Evolutionary conservation across 2,113 vertebrate species (phyloP).

Genomic region (Capreolus pygargus): DNA sequence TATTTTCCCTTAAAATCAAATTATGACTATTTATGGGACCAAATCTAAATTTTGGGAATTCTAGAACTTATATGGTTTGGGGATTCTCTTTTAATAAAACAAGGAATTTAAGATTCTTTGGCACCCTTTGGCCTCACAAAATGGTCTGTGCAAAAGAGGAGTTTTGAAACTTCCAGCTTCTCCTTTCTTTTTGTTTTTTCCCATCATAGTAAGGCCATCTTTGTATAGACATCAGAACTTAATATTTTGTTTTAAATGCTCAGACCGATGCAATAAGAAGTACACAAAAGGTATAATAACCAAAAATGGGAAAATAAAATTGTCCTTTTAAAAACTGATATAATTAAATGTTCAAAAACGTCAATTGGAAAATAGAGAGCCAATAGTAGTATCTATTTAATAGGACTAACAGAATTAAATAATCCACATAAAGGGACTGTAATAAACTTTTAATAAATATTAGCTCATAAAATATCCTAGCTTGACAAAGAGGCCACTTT

Average conservation of each 20-base stretch:
- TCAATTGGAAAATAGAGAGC: neutral
- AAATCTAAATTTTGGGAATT: neutral
- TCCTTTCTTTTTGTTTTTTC: neutral
- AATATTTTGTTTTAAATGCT: slow-evolving; percentile 27
- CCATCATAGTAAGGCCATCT: neutral
- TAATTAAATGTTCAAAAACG: slow-evolving; percentile 29
- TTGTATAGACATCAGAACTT: neutral
- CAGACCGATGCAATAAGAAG: neutral
- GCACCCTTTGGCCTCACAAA: neutral
- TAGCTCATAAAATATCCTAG: neutral
- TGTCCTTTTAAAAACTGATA: neutral
- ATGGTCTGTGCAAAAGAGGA: neutral
- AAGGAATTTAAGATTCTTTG: neutral
- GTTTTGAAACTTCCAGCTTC: neutral
- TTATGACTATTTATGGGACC: neutral
- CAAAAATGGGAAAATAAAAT: slow-evolving; percentile 16
- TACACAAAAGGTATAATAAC: slow-evolving; percentile 3
- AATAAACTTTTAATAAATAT: neutral
- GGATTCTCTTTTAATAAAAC: slow-evolving; percentile 1
- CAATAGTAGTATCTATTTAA: neutral
- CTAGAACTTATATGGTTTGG: neutral
- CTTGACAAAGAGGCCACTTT: neutral
- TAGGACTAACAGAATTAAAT: neutral
- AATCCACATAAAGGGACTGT: neutral
- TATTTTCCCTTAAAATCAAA: slow-evolving; percentile 1